Percentiles rank a stretch among this genome's conserved stretches.
These are phyloP conservation scores for Oligia latruncula DNA, from an alignment of 2,888 invertebrate species.

Conservation along the genomic window DNA sequence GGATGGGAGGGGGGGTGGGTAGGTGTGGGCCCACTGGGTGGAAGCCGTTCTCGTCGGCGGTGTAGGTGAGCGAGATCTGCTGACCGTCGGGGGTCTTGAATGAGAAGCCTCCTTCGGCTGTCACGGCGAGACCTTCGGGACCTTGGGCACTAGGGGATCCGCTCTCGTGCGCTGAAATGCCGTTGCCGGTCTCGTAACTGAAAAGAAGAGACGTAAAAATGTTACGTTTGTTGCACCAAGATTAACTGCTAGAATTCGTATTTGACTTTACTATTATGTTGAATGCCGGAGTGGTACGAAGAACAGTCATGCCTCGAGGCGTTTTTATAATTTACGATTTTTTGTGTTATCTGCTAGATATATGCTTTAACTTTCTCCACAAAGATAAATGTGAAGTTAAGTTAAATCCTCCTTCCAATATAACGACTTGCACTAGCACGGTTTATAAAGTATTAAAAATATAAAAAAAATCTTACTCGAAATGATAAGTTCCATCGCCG, in stretches of 20 bases:
- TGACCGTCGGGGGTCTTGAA: slow-evolving; percentile 92
- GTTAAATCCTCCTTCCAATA: background rate
- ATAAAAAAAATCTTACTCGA: slow-evolving; percentile 85
- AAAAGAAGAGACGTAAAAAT: slow-evolving; percentile 57
- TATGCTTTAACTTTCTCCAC: slow-evolving; percentile 9
- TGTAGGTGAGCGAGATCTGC: slow-evolving; percentile 91
- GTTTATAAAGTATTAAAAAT: background rate
- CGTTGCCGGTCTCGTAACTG: slow-evolving; percentile 92
- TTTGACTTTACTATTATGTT: background rate
- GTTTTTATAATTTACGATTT: slow-evolving; percentile 20
- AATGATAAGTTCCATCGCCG: slow-evolving; percentile 91
- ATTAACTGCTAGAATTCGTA: background rate
- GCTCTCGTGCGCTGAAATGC: slow-evolving; percentile 91
- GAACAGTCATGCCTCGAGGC: background rate
- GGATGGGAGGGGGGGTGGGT: slow-evolving; percentile 90
- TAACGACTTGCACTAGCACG: background rate
- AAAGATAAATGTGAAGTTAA: background rate
- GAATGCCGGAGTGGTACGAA: background rate
- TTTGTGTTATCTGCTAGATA: slow-evolving; percentile 15
- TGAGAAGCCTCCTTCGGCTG: slow-evolving; percentile 92
- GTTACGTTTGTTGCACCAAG: background rate
- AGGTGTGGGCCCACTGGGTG: slow-evolving; percentile 91
- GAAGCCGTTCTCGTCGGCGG: slow-evolving; percentile 93
- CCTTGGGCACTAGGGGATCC: slow-evolving; percentile 90
- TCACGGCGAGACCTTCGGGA: slow-evolving; percentile 88